phyloP scores from a whole-genome alignment of 2,797 vertebrate species.

The Balearica regulorum region DNA sequence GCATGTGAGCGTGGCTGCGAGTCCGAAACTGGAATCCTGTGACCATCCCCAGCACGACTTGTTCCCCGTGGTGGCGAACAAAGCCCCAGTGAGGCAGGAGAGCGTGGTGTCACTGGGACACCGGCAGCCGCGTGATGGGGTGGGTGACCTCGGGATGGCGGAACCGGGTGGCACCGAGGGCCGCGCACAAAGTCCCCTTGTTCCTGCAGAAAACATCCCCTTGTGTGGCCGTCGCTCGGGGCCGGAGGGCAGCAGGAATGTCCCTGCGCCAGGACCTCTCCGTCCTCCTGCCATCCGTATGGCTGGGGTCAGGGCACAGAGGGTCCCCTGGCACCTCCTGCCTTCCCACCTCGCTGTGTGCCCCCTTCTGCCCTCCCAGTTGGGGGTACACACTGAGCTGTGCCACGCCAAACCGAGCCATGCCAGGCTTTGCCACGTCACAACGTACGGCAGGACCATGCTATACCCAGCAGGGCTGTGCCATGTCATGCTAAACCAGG shows the following conservation, averaged over 20 bases:
- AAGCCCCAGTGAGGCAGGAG: slow-evolving; percentile 32
- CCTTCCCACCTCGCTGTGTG: background rate
- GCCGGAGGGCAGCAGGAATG: background rate
- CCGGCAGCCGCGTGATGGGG: background rate
- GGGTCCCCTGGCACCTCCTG: background rate
- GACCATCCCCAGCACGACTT: accelerated
- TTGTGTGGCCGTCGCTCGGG: background rate
- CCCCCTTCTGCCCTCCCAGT: background rate
- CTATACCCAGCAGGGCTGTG: background rate
- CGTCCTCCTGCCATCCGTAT: accelerated
- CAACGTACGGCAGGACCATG: background rate
- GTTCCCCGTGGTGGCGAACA: background rate
- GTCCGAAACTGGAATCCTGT: background rate
- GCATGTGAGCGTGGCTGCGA: accelerated
- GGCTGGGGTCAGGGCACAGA: background rate
- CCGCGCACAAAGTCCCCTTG: slow-evolving; percentile 20
- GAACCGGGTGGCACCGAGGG: slow-evolving; percentile 33
- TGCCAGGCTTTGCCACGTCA: background rate
- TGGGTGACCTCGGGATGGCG: background rate
- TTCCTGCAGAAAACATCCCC: slow-evolving; percentile 16
- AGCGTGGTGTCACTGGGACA: background rate
- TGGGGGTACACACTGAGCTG: accelerated
- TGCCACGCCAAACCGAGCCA: background rate
- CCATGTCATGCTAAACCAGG: background rate
- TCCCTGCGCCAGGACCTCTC: background rate